Conservation (phyloP, 2,113 vertebrate species). For the Gymnorhina tibicen region DNA sequence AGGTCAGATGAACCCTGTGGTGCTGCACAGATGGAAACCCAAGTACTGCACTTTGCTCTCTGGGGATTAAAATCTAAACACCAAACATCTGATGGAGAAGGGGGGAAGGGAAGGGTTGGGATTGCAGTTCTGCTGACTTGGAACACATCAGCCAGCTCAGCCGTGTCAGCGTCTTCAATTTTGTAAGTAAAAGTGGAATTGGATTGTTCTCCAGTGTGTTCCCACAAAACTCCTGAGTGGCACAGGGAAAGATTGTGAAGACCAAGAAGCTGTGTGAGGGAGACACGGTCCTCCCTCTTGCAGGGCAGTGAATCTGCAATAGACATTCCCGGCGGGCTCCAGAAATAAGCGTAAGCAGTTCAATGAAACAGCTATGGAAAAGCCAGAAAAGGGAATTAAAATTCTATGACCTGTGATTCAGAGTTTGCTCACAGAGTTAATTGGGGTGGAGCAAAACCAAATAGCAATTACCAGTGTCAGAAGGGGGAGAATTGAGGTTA, state of each 20-base stretch:
- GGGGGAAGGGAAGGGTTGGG: neutral
- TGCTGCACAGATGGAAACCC: neutral
- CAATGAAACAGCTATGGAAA: rapidly evolving
- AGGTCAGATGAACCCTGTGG: neutral
- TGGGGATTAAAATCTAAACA: neutral
- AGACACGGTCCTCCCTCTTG: neutral
- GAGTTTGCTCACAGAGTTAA: neutral
- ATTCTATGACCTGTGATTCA: neutral
- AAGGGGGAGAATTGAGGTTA: neutral
- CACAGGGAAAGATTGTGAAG: neutral
- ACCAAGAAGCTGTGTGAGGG: no score
- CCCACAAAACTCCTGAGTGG: neutral
- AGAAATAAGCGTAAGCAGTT: rapidly evolving
- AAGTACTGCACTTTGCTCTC: neutral
- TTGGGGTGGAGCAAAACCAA: neutral
- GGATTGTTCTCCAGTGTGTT: neutral
- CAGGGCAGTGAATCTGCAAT: neutral
- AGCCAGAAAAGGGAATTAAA: neutral
- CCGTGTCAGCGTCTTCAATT: rapidly evolving
- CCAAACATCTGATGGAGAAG: neutral
- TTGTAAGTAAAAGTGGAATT: neutral
- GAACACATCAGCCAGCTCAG: neutral
- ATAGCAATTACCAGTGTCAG: neutral
- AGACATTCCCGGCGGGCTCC: neutral
- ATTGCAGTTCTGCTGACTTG: neutral